These are phyloP conservation scores for Sciurus carolinensis DNA, from an alignment of 2,797 vertebrate genomes.

Conservation along the genomic window DNA sequence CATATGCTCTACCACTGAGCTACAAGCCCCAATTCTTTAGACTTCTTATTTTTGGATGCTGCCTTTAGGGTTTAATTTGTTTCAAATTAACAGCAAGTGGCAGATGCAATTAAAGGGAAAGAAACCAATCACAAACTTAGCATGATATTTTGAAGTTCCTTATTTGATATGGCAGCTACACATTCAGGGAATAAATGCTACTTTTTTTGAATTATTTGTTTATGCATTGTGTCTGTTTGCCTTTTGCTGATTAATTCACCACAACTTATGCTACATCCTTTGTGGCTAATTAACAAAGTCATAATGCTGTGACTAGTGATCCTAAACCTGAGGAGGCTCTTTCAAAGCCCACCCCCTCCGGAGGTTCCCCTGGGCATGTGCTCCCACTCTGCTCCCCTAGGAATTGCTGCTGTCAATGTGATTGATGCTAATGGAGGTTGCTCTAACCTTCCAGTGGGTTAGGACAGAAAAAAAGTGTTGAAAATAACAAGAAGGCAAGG, in stretches of 20 bases:
- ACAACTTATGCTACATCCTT: slow-evolving; percentile 74
- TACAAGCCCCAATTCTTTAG: no score
- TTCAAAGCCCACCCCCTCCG: neutral
- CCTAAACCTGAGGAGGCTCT: neutral
- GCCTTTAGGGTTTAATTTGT: slow-evolving; percentile 80
- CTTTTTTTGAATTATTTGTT: slow-evolving; percentile 88
- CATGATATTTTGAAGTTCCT: slow-evolving; percentile 80
- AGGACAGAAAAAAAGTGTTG: neutral
- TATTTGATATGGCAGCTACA: slow-evolving; percentile 79
- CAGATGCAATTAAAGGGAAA: slow-evolving; percentile 79
- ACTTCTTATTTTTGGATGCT: slow-evolving; percentile 71
- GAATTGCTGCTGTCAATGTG: neutral
- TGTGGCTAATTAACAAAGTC: slow-evolving; percentile 77
- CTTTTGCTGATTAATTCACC: slow-evolving; percentile 81
- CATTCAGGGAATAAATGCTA: slow-evolving; percentile 78
- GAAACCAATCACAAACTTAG: slow-evolving; percentile 79
- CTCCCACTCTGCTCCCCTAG: neutral
- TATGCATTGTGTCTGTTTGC: slow-evolving; percentile 78
- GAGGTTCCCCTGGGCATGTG: neutral
- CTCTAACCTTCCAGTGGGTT: neutral
- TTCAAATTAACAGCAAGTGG: slow-evolving; percentile 76
- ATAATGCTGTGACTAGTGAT: slow-evolving; percentile 62
- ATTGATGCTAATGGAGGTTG: neutral
- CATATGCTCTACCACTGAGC: no score
- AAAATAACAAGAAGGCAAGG: neutral